Evolutionary conservation across 2,797 vertebrate genomes (phyloP).

Genomic region (Crocodylus rhombifer): DNA sequence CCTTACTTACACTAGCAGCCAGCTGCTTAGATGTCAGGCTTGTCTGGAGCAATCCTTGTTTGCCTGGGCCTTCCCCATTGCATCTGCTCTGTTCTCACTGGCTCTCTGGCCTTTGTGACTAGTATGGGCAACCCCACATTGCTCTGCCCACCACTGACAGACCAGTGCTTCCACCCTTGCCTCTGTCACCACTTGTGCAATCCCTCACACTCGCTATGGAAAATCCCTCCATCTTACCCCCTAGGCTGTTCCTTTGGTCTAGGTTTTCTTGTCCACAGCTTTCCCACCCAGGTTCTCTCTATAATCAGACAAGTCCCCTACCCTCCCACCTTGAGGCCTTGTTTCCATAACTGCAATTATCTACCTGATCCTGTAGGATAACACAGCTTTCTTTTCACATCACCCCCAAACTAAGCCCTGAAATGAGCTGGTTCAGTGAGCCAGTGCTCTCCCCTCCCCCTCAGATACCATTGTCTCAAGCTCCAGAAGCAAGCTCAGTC

Average conservation of each 20-base stretch:
- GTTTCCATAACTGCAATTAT: background rate
- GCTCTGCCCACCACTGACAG: background rate
- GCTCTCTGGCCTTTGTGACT: no score
- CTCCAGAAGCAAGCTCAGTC: background rate
- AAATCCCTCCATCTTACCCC: background rate
- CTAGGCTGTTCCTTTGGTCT: background rate
- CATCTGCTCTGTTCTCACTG: no score
- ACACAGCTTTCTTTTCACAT: background rate
- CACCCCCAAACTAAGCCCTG: background rate
- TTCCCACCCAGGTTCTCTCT: background rate
- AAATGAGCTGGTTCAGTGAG: background rate
- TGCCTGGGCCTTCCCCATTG: no score
- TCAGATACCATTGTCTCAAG: background rate
- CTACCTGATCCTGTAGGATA: background rate
- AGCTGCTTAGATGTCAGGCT: no score
- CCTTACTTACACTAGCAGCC: no score
- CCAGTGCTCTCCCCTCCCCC: background rate
- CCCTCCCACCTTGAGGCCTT: background rate
- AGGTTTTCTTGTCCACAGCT: background rate
- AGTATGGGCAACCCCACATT: no score
- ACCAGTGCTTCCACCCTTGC: background rate
- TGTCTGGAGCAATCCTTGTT: no score
- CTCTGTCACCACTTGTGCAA: background rate
- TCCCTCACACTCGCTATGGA: background rate
- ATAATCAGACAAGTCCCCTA: background rate